Evolutionary conservation across 1,140 invertebrate genomes (phyloP), one percentile per base, ranked within the genome.

Genomic region (Eriocheir sinensis): DNA sequence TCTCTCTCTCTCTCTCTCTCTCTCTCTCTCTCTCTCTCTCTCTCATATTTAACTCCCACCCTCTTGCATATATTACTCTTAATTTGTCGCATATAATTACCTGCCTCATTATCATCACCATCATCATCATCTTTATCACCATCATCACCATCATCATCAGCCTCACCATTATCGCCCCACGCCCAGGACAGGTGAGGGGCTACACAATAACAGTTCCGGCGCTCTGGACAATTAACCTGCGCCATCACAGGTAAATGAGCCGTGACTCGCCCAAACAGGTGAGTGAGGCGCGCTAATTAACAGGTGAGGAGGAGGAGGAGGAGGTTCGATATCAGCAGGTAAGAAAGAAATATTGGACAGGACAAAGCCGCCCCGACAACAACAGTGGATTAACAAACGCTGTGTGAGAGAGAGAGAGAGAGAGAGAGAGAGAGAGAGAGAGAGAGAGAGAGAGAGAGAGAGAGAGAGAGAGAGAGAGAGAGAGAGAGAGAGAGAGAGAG

Each of bases 401-500:
- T 21, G 48, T 53, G 86, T 17, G 4, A n/a, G 38, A 8, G 40
- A n/a, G 34, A 32, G 34, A 32, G 41, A 3, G 38, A n/a, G 34
- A 48, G 30, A 85, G 30, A 41, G 36, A 9, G 32, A n/a, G 12
- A 12, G 34, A 17, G 88, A 90, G 27, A 15, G 41, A 48, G 34
- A 34, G 88, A 32, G 12, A 12, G 41, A 90, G 41, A 32, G n/a
- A 32, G 41, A 90, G 88, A n/a, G 30, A n/a, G 86, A 89, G 36
- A n/a, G 30, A n/a, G 86, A 89, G 36, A n/a, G 30, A n/a, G 86
- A 89, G 86, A n/a, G 30, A n/a, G 86, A 89, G 86, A n/a, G 30
- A n/a, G 86, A 89, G 86, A n/a, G 30, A n/a, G 86, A 89, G 86
- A n/a, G 30, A n/a, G 86, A 89, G 86, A 27, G 27, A 27, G 88